Conservation (phyloP, 2,113 vertebrate genomes). For the Sardina pilchardus region DNA sequence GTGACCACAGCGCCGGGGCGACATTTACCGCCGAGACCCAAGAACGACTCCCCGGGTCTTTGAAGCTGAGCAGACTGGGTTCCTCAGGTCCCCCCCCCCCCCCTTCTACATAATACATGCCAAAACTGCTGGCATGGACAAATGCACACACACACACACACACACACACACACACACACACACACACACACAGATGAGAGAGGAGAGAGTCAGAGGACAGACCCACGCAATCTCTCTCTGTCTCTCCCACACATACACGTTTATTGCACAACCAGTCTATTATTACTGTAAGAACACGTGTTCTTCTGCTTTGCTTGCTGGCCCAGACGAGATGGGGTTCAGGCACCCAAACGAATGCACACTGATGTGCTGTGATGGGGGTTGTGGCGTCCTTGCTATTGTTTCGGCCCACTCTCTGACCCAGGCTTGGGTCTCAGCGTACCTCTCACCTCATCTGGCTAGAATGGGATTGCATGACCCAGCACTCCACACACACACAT, state of each 20-base stretch:
- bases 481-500: neutral
- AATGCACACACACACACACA: neutral
- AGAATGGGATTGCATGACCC: neutral
- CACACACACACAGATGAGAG: neutral
- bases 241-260: neutral
- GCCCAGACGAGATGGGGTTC: neutral
- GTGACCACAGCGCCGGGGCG: neutral
- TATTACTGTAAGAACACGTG: neutral
- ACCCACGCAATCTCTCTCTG: neutral
- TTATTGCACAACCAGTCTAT: neutral
- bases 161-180: neutral
- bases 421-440: neutral
- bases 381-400: neutral
- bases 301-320: neutral
- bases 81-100: neutral
- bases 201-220: neutral
- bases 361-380: neutral
- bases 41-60: neutral
- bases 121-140: neutral
- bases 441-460: neutral
- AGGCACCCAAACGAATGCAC: neutral
- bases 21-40: neutral
- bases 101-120: neutral
- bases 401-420: neutral
- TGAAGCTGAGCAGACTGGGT: neutral